Conservation (phyloP, 2,888 invertebrate species). For the Oeneis ivallda region DNA sequence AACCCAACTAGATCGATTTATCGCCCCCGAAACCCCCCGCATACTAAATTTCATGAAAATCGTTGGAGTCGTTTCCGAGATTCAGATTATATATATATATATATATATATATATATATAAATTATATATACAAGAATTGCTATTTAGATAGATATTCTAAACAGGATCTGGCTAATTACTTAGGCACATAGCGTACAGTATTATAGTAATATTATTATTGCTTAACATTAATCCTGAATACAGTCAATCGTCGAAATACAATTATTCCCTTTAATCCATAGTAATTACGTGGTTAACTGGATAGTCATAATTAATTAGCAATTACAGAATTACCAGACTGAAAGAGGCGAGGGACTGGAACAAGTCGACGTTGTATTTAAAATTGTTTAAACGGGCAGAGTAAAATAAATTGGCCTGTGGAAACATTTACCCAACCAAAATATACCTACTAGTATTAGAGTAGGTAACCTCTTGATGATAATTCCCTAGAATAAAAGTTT, state of each 20-base stretch:
- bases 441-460: no score
- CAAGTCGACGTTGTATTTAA: constrained; percentile 13
- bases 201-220: constrained; percentile 1
- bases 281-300: constrained; percentile 9
- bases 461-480: no score
- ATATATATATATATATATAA: no score
- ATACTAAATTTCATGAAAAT: no score
- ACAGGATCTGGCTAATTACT: neutral
- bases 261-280: constrained; percentile 1
- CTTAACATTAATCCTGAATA: neutral
- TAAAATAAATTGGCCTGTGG: neutral
- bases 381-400: neutral
- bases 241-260: constrained; percentile 9
- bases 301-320: constrained; percentile 18
- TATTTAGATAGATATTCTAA: neutral
- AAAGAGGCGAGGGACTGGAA: constrained; percentile 1
- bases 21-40: no score
- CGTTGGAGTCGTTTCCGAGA: no score
- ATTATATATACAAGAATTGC: no score
- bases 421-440: neutral
- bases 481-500: no score
- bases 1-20: no score
- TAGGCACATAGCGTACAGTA: neutral
- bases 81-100: no score
- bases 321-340: constrained; percentile 18